These are phyloP conservation scores for Caenorhabditis panamensis DNA, from an alignment of 2,888 invertebrate genomes.

Conservation along the genomic window DNA sequence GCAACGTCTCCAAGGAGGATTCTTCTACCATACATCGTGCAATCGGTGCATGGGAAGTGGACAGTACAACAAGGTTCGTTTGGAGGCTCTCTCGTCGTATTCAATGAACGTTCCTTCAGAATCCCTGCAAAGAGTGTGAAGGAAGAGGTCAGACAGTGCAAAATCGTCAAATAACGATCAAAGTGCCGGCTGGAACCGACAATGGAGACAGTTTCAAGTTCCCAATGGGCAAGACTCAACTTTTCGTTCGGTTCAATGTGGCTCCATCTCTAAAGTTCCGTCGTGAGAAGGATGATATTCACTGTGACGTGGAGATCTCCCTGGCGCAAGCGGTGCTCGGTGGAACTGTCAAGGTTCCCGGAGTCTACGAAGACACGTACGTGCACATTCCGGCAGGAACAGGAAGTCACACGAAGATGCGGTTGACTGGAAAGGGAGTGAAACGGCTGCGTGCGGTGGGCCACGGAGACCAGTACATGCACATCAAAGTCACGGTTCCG, in stretches of 20 bases:
- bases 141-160: conserved; percentile 93
- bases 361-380: conserved; percentile 94
- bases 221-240: conserved; percentile 87
- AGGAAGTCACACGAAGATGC: conserved; percentile 92
- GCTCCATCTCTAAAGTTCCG: conserved; percentile 86
- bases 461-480: conserved; percentile 96
- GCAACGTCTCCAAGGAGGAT: conserved; percentile 83
- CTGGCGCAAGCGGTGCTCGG: conserved; percentile 94
- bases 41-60: conserved; percentile 91
- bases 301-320: conserved; percentile 90
- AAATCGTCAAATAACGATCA: conserved; percentile 89
- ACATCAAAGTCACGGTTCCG: conserved; percentile 92
- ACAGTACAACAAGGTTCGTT: conserved; percentile 89
- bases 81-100: too few relatives aligned
- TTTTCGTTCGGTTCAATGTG: conserved; percentile 77
- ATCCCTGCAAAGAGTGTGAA: conserved; percentile 87
- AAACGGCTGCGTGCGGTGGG: conserved; percentile 92
- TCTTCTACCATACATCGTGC: conserved; percentile 72
- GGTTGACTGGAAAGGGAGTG: conserved; percentile 92
- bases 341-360: conserved; percentile 92
- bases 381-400: conserved; percentile 93
- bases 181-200: conserved; percentile 94
- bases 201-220: conserved; percentile 97
- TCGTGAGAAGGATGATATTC: conserved; percentile 94
- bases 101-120: too few relatives aligned